Evolutionary conservation across 2,797 vertebrate genomes (phyloP).

Genomic region (Spinus pinus): DNA sequence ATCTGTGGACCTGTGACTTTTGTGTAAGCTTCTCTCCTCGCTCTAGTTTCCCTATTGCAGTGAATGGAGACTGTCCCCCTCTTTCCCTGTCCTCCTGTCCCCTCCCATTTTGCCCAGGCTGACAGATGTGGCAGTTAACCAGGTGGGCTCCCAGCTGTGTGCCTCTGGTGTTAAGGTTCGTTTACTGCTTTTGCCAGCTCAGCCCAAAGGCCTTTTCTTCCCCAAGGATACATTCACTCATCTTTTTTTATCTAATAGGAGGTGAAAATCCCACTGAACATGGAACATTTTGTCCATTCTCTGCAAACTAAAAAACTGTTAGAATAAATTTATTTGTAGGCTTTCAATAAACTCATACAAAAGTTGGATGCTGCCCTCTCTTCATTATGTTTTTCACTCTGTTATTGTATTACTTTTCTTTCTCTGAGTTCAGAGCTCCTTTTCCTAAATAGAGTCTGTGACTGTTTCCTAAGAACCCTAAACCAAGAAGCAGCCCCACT

Average conservation of each 20-base stretch:
- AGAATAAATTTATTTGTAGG: not conserved
- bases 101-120: not conserved
- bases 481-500: not conserved
- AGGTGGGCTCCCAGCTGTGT: accelerated
- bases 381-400: not conserved
- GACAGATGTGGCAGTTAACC: not conserved
- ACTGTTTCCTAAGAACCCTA: not conserved
- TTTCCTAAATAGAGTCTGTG: not conserved
- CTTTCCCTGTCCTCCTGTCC: not conserved
- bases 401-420: not conserved
- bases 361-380: not conserved
- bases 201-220: not conserved
- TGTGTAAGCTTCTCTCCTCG: not conserved
- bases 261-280: not conserved
- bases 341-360: not conserved
- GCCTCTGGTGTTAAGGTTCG: accelerated
- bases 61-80: not conserved
- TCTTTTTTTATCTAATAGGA: not conserved
- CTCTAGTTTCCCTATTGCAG: not conserved
- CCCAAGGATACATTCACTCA: not conserved
- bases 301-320: not conserved
- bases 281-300: not conserved
- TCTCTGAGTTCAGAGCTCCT: not conserved
- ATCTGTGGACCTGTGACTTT: not conserved
- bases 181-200: not conserved